Conservation (phyloP, 2,888 invertebrate genomes). For the Spialia ferax region DNA sequence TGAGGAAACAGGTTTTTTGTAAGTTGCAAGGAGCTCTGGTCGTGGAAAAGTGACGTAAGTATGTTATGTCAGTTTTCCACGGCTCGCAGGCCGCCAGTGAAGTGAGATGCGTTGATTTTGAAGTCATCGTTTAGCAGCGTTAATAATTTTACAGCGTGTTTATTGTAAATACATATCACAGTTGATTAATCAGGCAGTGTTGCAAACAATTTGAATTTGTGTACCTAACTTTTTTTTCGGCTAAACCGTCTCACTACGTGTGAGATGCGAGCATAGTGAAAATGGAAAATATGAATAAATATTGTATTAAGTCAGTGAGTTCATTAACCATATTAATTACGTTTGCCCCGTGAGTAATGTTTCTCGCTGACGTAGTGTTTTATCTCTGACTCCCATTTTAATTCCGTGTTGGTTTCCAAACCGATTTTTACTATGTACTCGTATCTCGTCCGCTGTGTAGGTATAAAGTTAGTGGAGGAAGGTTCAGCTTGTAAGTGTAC, state of each 20-base stretch:
- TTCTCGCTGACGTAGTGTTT: not conserved
- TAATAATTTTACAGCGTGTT: slow-evolving; percentile 57
- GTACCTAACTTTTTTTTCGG: slow-evolving; percentile 16
- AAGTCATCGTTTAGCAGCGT: slow-evolving; percentile 47
- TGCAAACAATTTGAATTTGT: slow-evolving; percentile 50
- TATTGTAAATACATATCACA: slow-evolving; percentile 83
- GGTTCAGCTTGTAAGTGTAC: slow-evolving; percentile 1
- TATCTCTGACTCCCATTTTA: not conserved
- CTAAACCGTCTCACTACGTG: not conserved
- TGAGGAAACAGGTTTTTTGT: slow-evolving; percentile 55
- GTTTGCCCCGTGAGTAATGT: not conserved
- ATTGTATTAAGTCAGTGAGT: not conserved
- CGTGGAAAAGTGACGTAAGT: slow-evolving; percentile 54
- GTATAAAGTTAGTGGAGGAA: not conserved
- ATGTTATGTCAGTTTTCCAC: slow-evolving; percentile 50
- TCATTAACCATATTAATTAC: not conserved
- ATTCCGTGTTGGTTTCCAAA: not conserved
- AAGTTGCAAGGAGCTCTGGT: slow-evolving; percentile 50
- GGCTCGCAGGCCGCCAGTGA: slow-evolving; percentile 40
- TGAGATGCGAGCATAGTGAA: not conserved
- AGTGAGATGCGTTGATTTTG: slow-evolving; percentile 52
- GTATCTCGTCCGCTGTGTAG: slow-evolving; percentile 7
- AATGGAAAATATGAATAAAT: not conserved
- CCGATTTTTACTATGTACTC: not conserved
- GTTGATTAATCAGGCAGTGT: slow-evolving; percentile 68